Evolutionary conservation across 2,113 vertebrate genomes (phyloP).

Genomic region (Eidolon helvum): DNA sequence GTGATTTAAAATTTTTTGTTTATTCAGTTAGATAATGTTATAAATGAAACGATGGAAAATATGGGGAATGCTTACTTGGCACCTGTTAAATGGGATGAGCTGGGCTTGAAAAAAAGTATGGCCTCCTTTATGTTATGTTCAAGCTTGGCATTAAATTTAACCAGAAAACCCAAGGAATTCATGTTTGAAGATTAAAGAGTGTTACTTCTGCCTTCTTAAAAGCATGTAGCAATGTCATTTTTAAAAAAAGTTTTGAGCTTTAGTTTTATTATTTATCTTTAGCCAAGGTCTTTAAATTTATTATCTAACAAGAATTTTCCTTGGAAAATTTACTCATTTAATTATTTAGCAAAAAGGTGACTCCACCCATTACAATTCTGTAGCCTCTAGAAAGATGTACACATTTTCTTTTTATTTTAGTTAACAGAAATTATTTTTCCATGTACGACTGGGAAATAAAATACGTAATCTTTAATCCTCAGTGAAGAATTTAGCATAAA

Average conservation of each 20-base stretch:
- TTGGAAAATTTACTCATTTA: neutral
- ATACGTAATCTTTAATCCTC: conserved; percentile 43
- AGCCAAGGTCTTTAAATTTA: neutral
- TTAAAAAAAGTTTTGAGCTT: neutral
- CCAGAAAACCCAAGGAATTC: neutral
- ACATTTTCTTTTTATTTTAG: neutral
- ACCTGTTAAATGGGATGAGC: neutral
- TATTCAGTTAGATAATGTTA: neutral
- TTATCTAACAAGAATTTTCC: neutral
- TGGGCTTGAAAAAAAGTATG: neutral
- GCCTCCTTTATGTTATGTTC: neutral
- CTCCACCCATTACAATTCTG: neutral
- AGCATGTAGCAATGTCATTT: neutral
- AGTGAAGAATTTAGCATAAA: conserved; percentile 65
- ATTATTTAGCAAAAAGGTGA: neutral
- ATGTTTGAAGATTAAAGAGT: neutral
- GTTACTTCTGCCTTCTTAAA: neutral
- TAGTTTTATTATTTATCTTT: neutral
- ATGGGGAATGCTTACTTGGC: no score
- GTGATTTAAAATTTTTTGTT: neutral
- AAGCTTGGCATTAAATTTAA: neutral
- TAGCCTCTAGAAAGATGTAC: neutral
- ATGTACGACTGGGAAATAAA: conserved; percentile 1
- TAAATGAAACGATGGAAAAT: neutral
- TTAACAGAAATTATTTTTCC: conserved; percentile 21